Percentiles rank a stretch among this genome's conserved stretches.
phyloP scores from a whole-genome alignment of 1,140 invertebrate genomes.

The Aphelenchoides besseyi region DNA sequence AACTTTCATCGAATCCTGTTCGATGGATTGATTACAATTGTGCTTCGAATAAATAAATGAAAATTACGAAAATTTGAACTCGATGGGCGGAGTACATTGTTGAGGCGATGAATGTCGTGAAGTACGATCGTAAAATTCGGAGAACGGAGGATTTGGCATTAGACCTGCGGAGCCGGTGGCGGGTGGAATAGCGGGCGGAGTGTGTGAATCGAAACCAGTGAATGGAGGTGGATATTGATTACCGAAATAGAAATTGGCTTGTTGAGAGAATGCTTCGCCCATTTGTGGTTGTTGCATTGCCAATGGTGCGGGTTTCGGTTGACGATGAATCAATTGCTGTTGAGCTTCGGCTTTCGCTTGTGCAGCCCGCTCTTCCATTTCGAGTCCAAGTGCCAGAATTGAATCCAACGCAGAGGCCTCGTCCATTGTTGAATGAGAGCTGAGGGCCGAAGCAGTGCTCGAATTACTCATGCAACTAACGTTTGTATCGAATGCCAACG shows the following conservation, averaged over 20 bases:
- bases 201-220: not conserved
- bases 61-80: not conserved
- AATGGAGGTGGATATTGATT: not conserved
- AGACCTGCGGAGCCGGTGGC: not conserved
- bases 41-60: no score
- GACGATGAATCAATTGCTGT: not conserved
- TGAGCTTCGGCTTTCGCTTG: conserved; percentile 23
- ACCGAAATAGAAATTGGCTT: not conserved
- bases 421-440: conserved; percentile 6
- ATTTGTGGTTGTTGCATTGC: not conserved
- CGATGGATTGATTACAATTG: no score
- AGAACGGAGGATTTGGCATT: not conserved
- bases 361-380: conserved; percentile 6
- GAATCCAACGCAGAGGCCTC: conserved; percentile 10
- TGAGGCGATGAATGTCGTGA: not conserved
- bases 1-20: no score
- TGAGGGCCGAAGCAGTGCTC: conserved; percentile 5
- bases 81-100: not conserved
- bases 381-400: conserved; percentile 11
- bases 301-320: not conserved
- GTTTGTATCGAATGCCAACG: not conserved
- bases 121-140: not conserved
- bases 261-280: not conserved
- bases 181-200: no score
- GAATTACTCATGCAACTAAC: not conserved